phyloP scores from a whole-genome alignment of 2,797 vertebrate species.

The Molossus molossus region DNA sequence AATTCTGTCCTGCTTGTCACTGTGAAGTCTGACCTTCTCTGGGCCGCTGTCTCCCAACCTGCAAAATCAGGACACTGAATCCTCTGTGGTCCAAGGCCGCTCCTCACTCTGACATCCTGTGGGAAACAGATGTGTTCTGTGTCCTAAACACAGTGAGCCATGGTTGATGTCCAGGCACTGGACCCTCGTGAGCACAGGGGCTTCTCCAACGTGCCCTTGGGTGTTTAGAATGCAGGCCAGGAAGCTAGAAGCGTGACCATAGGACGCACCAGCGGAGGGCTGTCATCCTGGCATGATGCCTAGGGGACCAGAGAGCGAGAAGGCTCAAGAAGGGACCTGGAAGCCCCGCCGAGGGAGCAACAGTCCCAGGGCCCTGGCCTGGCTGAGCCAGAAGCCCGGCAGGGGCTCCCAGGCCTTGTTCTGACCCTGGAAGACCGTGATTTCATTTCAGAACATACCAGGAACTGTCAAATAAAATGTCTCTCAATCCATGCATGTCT shows the following conservation, averaged over 20 bases:
- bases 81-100: no score
- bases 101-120: neutral
- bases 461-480: neutral
- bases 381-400: neutral
- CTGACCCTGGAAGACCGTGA: neutral
- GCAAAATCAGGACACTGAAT: neutral
- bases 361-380: neutral
- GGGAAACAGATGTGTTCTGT: neutral
- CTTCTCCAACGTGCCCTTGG: neutral
- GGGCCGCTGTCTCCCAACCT: neutral
- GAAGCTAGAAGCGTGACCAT: neutral
- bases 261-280: neutral
- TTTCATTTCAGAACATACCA: neutral
- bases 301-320: neutral
- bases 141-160: neutral
- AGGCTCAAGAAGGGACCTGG: neutral
- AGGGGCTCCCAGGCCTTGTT: neutral
- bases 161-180: neutral
- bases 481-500: neutral
- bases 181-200: neutral
- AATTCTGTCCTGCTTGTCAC: neutral
- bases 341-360: neutral
- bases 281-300: neutral
- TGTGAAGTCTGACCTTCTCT: neutral
- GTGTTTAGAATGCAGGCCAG: neutral